A percentile compares a stretch with the other conserved stretches of the same genome.
phyloP scores from a whole-genome alignment of 2,113 vertebrate species.

The Bucco capensis region DNA sequence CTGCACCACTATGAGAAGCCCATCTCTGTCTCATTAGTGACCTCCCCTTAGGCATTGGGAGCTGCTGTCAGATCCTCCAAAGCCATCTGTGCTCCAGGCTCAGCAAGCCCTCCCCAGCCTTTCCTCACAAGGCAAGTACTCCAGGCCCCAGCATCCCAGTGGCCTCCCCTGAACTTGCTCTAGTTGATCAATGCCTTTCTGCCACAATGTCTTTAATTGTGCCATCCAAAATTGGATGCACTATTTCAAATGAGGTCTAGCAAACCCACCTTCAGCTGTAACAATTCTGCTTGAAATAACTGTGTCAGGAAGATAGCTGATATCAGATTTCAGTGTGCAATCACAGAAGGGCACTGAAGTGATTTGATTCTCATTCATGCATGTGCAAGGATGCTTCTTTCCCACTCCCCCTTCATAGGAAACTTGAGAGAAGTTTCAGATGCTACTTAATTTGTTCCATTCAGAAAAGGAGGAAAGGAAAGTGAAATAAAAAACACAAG shows the following conservation, averaged over 20 bases:
- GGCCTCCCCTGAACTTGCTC: neutral
- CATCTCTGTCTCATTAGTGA: neutral
- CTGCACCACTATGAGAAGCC: neutral
- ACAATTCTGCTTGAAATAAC: neutral
- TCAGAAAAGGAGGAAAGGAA: neutral
- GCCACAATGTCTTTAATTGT: too few species aligned
- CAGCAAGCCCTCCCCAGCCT: neutral
- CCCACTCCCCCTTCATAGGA: too few species aligned
- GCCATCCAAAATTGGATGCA: neutral
- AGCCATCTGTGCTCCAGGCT: neutral
- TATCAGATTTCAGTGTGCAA: neutral
- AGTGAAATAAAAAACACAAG: conserved; percentile 9
- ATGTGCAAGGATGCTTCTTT: neutral
- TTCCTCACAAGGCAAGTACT: neutral
- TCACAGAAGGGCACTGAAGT: neutral
- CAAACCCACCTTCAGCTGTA: neutral
- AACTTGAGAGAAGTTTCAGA: neutral
- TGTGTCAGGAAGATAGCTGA: too few species aligned
- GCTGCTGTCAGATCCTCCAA: too few species aligned
- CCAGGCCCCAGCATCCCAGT: neutral
- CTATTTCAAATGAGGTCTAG: neutral
- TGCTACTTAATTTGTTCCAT: neutral
- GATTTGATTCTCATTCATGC: neutral
- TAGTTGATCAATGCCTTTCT: neutral
- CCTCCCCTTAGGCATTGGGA: too few species aligned